Evolutionary conservation across 1,140 invertebrate genomes (phyloP).

Genomic region (Drosophila albomicans): DNA sequence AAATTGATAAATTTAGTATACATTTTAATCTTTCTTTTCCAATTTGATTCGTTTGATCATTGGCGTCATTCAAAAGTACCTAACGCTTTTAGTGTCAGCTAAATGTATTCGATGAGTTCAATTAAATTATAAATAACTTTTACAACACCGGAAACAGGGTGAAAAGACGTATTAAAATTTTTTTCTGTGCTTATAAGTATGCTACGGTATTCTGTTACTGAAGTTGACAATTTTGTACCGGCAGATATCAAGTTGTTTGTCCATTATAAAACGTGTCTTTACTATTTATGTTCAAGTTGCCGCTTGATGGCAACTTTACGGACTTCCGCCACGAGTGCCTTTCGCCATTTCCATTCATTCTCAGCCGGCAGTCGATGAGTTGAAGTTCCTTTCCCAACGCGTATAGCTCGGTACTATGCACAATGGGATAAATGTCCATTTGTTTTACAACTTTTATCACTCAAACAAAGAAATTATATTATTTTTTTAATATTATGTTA

Average conservation of each 20-base stretch:
- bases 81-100: neutral
- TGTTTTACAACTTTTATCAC: no score
- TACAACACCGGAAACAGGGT: neutral
- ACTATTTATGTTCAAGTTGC: slow-evolving; percentile 58
- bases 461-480: no score
- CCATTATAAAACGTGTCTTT: slow-evolving; percentile 44
- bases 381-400: neutral
- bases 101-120: neutral
- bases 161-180: neutral
- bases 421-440: no score
- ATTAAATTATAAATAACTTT: slow-evolving; percentile 1
- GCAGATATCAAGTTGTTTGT: slow-evolving; percentile 25
- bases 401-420: slow-evolving; percentile 4
- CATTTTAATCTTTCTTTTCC: no score
- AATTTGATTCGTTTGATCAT: no score
- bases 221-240: slow-evolving; percentile 1
- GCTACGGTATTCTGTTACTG: neutral
- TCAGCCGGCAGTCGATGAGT: slow-evolving; percentile 6
- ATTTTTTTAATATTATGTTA: no score
- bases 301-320: slow-evolving; percentile 55
- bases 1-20: no score
- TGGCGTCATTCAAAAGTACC: no score
- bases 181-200: slow-evolving; percentile 20
- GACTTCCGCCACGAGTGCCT: slow-evolving; percentile 36
- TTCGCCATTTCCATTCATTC: slow-evolving; percentile 42